Conservation (phyloP, 2,888 invertebrate species). For the Mesodorylaimus sp. region DNA sequence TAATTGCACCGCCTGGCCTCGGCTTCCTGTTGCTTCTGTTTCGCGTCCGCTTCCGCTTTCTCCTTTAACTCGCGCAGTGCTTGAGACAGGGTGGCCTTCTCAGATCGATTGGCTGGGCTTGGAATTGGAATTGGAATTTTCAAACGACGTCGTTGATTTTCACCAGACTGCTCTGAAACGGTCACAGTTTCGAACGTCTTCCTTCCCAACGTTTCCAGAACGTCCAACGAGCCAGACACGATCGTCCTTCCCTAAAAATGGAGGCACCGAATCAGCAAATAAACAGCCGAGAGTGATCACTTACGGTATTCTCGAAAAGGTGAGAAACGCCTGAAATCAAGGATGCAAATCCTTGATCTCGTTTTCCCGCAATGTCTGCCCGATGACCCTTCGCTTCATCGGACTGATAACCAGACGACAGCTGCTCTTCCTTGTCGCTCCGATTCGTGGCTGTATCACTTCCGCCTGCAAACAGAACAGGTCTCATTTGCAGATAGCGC, state of each 20-base stretch:
- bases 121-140: slow-evolving; percentile 27
- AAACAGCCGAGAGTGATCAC: slow-evolving; percentile 8
- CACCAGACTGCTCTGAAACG: slow-evolving; percentile 59
- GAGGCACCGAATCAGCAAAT: slow-evolving; percentile 23
- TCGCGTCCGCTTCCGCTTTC: slow-evolving; percentile 41
- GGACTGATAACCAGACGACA: slow-evolving; percentile 2
- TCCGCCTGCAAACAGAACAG: neutral
- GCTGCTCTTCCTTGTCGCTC: neutral
- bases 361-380: neutral
- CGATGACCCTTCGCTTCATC: neutral
- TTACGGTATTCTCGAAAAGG: neutral
- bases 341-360: neutral
- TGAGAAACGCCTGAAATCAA: neutral
- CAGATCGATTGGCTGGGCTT: no score
- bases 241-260: slow-evolving; percentile 50
- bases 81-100: no score
- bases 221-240: slow-evolving; percentile 42
- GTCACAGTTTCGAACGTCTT: slow-evolving; percentile 87
- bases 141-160: neutral
- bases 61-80: slow-evolving; percentile 52
- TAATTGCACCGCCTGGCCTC: slow-evolving; percentile 31
- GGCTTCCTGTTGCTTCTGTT: slow-evolving; percentile 43
- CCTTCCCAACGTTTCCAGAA: slow-evolving; percentile 75
- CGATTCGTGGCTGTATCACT: neutral
- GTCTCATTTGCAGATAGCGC: no score